A percentile compares a stretch with the other conserved stretches of the same genome.
phyloP scores from a whole-genome alignment of 2,888 invertebrate species.

The Tinea trinotella region DNA sequence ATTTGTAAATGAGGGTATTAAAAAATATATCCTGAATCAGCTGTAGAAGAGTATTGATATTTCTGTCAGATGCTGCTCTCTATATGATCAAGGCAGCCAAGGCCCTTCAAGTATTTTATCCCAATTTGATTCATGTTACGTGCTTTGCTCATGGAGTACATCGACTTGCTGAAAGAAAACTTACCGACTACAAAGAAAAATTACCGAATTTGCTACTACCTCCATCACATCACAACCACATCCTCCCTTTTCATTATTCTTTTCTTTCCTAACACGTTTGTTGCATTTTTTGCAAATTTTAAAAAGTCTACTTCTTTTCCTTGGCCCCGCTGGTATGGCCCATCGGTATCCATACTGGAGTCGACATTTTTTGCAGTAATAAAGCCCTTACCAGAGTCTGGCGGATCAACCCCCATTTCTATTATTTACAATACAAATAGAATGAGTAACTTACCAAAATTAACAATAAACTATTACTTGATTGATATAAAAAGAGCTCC shows the following conservation, averaged over 20 bases:
- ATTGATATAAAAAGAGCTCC: too few relatives aligned
- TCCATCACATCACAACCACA: too few relatives aligned
- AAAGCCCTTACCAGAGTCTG: background rate
- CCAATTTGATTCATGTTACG: conserved; percentile 20
- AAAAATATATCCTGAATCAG: background rate
- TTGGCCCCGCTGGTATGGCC: too few relatives aligned
- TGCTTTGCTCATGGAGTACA: conserved; percentile 20
- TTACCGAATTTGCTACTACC: conserved; percentile 22
- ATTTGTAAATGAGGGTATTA: conserved; percentile 32
- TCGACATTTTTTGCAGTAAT: background rate
- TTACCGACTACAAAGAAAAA: conserved; percentile 19
- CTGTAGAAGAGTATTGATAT: background rate
- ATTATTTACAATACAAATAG: too few relatives aligned
- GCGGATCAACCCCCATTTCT: too few relatives aligned
- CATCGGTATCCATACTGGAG: too few relatives aligned
- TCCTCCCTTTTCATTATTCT: too few relatives aligned
- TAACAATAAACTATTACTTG: too few relatives aligned
- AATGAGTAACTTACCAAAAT: too few relatives aligned
- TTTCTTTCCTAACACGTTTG: too few relatives aligned
- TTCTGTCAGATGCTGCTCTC: conserved; percentile 19
- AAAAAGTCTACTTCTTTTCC: too few relatives aligned
- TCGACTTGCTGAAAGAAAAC: conserved; percentile 19
- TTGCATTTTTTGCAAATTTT: too few relatives aligned
- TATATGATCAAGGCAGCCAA: conserved; percentile 20
- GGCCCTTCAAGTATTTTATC: conserved; percentile 13